Evolutionary conservation across 2,797 vertebrate species (phyloP).

Genomic region (Leuciscus waleckii): DNA sequence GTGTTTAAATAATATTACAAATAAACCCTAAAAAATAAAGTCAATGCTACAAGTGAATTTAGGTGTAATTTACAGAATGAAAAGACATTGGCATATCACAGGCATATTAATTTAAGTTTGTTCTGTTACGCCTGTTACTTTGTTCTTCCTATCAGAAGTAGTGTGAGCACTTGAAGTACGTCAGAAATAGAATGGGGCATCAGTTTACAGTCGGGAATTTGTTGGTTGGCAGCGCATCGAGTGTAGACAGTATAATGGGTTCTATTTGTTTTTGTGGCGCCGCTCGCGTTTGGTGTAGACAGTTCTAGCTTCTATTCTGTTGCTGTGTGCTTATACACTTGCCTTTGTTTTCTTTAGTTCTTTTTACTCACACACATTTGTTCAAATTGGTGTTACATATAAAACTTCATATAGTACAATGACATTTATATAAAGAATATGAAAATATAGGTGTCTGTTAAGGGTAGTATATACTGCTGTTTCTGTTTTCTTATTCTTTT

Average conservation of each 20-base stretch:
- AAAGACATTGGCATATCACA: background rate
- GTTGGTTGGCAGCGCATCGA: background rate
- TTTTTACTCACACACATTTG: background rate
- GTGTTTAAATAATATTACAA: background rate
- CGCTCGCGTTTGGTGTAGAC: background rate
- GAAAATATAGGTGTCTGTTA: conserved; percentile 4
- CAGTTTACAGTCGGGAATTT: background rate
- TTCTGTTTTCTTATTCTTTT: conserved; percentile 7
- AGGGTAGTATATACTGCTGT: background rate
- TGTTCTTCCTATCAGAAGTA: background rate
- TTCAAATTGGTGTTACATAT: background rate
- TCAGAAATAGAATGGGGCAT: background rate
- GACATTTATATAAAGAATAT: background rate
- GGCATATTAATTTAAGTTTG: no score
- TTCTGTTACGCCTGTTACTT: background rate
- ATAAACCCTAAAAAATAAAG: background rate
- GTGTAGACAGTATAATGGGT: background rate
- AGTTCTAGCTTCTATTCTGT: background rate
- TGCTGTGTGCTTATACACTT: background rate
- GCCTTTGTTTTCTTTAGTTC: background rate
- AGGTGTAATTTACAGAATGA: background rate
- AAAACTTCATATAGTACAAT: background rate
- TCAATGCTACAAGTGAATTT: background rate
- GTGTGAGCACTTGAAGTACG: background rate
- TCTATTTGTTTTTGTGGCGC: background rate